Base-by-base conservation (phyloP, 2,113 vertebrate species). In the Perca fluviatilis region DNA sequence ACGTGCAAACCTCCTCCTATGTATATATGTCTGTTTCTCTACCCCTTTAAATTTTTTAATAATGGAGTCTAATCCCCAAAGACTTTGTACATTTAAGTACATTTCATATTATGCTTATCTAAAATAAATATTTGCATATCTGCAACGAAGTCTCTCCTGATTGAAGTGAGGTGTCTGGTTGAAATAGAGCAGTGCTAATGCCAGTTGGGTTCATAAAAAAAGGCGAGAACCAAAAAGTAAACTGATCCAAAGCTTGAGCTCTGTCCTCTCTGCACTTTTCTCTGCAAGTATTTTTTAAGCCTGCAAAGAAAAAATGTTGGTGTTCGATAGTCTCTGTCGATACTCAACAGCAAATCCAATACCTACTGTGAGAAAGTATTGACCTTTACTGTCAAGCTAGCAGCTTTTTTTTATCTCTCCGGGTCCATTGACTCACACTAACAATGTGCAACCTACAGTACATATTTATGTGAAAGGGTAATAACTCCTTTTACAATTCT, bases 311-410 rank as follows among this genome's bases (percentile, higher is more conserved):
- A 56, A 46, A 66, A 74, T 54, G 46, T 30, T 79, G 25, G 3
- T 47, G 78, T 77, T 85, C 58, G 1, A n/a, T n/a, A n/a, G n/a
- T n/a, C n/a, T n/a, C n/a, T n/a, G n/a, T n/a, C n/a, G n/a, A 82
- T 85, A 53, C 12, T 27, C 43, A 8, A 79, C 67, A 54, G 6
- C 51, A 83, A 83, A 85, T 86, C 70, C 77, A 79, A 69, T 74
- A 75, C 65, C 49, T n/a, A 51, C 77, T 49, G 63, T 77, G 84
- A 74, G 58, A 70, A 71, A 74, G 43, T 86, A 90, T 84, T 71
- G 84, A 86, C 30, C 12, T 80, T 79, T 70, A 30, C 78, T 73
- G 33, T 46, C 57, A 66, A 69, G 40, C 74, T 57, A 9, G 76
- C 40, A 13, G 54, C 27, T 54, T 68, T 62, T 68, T 62, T 81